Evolutionary conservation across 2,797 vertebrate species (phyloP), one percentile per base, ranked within the genome.

Genomic region (Sparidentex hasta): DNA sequence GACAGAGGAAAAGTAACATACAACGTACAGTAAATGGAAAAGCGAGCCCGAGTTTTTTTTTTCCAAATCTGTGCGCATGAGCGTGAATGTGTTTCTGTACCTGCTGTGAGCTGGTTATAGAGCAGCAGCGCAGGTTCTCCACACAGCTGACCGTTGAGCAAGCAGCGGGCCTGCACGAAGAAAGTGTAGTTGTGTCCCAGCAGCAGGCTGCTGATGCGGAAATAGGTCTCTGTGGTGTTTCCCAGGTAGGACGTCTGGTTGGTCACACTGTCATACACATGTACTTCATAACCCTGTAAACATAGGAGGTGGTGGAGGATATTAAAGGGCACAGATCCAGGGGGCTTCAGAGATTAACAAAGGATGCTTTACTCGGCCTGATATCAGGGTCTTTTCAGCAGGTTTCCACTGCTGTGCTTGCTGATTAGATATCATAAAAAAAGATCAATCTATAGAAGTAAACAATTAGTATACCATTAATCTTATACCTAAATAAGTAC

Each of bases 161-260:
- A 95, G 71, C 98, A 99, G 41, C 95, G 92, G 0, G 98, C 98
- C 87, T 97, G 97, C n/a, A 99, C 98, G 0, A 90, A 96, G 93
- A 99, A 98, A 0, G 98, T 98, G 59, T 99, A 99, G 92, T 98
- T 99, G 92, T 99, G 98, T 21, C 97, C 97, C 11, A 90, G 48
- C 84, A 96, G 95, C 92, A 99, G 95, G 93, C 95, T 97, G 90
- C 92, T 96, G 90, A 99, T 96, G 77, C 96, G 95, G 93, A 98
- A 98, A 95, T 95, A 97, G 20, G 96, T 98, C 83, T 99, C 98
- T 0, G 97, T 98, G 76, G 98, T 99, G 89, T 99, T 99, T 27
- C 98, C 98, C 7, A 99, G 95, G 82, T 90, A 96, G 1, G 91
- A 92, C 0, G 97, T 96, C 85, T 93, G 93, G 85, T 99, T 99